Evolutionary conservation across 2,888 invertebrate genomes (phyloP), one percentile per base, ranked within the genome.

Genomic region (Piscicola geometra): DNA sequence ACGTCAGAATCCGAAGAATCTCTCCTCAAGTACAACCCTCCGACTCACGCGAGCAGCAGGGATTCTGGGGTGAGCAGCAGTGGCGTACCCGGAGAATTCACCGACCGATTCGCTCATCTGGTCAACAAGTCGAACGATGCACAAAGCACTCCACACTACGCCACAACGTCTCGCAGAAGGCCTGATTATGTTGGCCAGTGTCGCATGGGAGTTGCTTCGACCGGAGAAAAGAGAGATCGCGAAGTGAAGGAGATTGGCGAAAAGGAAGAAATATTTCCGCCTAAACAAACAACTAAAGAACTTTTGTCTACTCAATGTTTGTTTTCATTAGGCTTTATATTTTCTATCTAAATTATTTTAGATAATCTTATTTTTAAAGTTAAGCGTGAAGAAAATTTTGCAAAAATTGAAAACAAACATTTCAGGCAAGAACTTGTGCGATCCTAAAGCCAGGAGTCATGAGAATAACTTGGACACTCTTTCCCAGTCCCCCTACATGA

Each of bases 1-100:
- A 84, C 83, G 76, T 83, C 83, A 75, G 83, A 84, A 41, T 82
- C 82, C 2, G 84, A 84, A 77, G 84, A 84, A 76, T 79, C 84
- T 30, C 83, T 83, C 83, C 84, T 86, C 84, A 71, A 76, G 64
- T 50, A 68, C 50, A 33, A 71, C 76, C 56, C 76, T 33, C 50
- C 71, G 28, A 68, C 47, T 47, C 32, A 71, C 77, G 67, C 72
- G 25, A 77, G 77, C 67, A 77, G 77, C 35, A 33, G 77, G 18
- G 77, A 77, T 56, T 77, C 77, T 0, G 77, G 77, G 21, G 77
- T 77, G 9, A 75, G 77, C 75, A 77, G 77, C 71, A 70, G 71
- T 30, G 70, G 60, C 18, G 60, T 77, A 50, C 36, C 64, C 0
- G 77, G 75, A n/a, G 70, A 76, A 50, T 50, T 76, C 21, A 15